These are phyloP conservation scores for Gryllus bimaculatus DNA, from an alignment of 1,140 invertebrate genomes.

Conservation along the genomic window DNA sequence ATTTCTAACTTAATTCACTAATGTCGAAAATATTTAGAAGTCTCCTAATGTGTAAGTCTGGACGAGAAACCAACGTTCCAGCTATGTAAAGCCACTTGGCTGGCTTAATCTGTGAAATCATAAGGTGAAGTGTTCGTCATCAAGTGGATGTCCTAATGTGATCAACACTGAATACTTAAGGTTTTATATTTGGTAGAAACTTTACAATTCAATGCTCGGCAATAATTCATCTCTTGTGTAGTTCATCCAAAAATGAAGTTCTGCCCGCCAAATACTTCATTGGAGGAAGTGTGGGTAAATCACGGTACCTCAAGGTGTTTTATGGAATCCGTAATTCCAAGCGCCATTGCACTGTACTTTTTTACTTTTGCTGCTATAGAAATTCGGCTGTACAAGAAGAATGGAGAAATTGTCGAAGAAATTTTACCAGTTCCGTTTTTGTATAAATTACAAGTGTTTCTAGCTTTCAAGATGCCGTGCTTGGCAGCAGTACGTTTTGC, in stretches of 20 bases:
- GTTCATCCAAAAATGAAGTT: conserved; percentile 39
- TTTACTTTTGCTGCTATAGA: conserved; percentile 73
- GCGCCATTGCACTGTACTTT: conserved; percentile 60
- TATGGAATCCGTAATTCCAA: conserved; percentile 69
- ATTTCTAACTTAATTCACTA: too few species aligned
- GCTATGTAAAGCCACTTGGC: too few species aligned
- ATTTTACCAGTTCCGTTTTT: conserved; percentile 53
- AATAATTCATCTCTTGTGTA: background rate
- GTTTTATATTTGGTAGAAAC: too few species aligned
- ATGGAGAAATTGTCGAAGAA: conserved; percentile 60
- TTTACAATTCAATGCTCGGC: background rate
- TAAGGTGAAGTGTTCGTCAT: too few species aligned
- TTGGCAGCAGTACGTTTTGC: conserved; percentile 60
- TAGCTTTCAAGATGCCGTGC: conserved; percentile 59
- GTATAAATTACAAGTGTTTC: conserved; percentile 62
- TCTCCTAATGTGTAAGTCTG: too few species aligned
- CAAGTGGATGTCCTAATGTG: too few species aligned
- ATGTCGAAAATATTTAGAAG: too few species aligned
- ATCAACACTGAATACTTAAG: too few species aligned
- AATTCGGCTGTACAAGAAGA: conserved; percentile 74
- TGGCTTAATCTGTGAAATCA: too few species aligned
- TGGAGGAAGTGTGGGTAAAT: conserved; percentile 71
- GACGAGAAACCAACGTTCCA: too few species aligned
- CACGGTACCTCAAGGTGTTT: conserved; percentile 89
- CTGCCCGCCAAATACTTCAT: conserved; percentile 72